Evolutionary conservation across 2,888 invertebrate genomes (phyloP), one percentile per base, ranked within the genome.

Genomic region (Napeogenes inachia): DNA sequence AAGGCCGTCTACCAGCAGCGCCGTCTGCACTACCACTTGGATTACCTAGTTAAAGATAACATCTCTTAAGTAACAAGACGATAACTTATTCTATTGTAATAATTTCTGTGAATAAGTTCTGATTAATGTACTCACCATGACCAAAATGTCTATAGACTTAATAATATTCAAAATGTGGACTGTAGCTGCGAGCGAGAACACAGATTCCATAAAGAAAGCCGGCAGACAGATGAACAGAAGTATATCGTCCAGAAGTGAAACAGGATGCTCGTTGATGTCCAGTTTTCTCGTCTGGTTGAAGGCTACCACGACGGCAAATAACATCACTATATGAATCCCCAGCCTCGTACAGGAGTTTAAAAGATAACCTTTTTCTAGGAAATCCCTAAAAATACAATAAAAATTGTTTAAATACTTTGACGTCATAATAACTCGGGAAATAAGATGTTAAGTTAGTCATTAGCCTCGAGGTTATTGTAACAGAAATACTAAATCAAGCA

Each of bases 11-110:
- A 94, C 92, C 55, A 95, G 93, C 62, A 95, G 92, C 0, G 94
- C 92, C 0, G 95, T 95, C 83, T 96, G 95, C 3, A 95, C 81
- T 13, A 95, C 78, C 0, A 95, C 93, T 90, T 95, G 94, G 13
- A 94, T 74, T n/a, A 94, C 89, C 93, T 94, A 76, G 62, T 80
- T 77, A 47, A 46, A 45, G 13, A 61, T 30, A 38, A 1, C 32
- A 30, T 38, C 32, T 35, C 5, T 4, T 35, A 35, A 35, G 35
- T 35, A 4, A 35, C 35, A 35, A 35, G 35, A 35, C 35, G 35
- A 35, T 42, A 42, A 2, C 10, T 1, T 6, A 10, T 10, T 45
- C 32, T 30, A 6, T 4, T 42, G 55, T 13, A 45, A 50, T 56
- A 45, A 30, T 32, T 59, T 8, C 55, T 35, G 32, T 21, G 46